A percentile compares a stretch with the other conserved stretches of the same genome.
These are phyloP conservation scores for Chaetura pelagica DNA, from an alignment of 2,113 vertebrate genomes.

Conservation along the genomic window DNA sequence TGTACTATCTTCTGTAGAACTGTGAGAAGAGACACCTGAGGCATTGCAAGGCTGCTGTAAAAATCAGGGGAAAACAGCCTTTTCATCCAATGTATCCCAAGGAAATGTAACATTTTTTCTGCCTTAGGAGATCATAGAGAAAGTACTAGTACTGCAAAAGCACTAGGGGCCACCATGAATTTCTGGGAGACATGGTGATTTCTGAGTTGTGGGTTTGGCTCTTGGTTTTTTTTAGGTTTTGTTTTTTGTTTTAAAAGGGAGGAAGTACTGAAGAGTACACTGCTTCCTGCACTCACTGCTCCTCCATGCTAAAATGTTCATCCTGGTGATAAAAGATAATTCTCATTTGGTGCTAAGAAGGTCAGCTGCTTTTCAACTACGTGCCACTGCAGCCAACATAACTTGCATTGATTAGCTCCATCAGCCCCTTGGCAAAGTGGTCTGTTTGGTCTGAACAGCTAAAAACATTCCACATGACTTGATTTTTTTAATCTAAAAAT, in stretches of 20 bases:
- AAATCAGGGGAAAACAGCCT: neutral
- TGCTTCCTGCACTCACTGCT: neutral
- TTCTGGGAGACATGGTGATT: neutral
- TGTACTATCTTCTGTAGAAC: neutral
- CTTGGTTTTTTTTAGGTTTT: neutral
- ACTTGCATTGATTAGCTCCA: constrained; percentile 46
- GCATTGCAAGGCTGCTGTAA: neutral
- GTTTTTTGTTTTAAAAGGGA: neutral
- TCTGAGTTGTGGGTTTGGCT: neutral
- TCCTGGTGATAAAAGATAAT: neutral
- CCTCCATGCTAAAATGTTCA: neutral
- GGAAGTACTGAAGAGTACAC: neutral
- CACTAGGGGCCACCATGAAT: neutral
- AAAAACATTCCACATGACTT: constrained; percentile 75
- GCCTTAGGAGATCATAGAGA: neutral
- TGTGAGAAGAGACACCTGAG: neutral
- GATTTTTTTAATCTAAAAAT: constrained; percentile 72
- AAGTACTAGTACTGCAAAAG: neutral
- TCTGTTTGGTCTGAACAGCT: constrained; percentile 79
- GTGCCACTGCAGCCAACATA: constrained; percentile 15
- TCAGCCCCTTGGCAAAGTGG: constrained; percentile 71
- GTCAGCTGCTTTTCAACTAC: constrained; percentile 52
- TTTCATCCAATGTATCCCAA: rapidly evolving
- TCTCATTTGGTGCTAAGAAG: constrained; percentile 1
- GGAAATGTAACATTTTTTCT: neutral